Conservation (phyloP, 2,797 vertebrate genomes). For the Sebastes taczanowskii region DNA sequence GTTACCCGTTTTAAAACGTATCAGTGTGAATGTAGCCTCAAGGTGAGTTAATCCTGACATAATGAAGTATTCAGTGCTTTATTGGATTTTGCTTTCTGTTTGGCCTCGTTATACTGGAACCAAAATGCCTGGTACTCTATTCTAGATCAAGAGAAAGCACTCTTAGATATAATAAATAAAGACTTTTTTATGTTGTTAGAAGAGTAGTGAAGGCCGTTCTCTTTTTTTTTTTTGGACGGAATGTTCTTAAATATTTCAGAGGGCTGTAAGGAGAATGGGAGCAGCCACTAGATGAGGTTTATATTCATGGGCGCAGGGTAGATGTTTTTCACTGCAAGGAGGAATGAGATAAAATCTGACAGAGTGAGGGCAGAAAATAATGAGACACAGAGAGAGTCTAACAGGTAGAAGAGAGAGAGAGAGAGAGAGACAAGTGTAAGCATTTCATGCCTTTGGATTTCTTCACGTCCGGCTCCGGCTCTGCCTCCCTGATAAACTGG, state of each 20-base stretch:
- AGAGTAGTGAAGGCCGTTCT: not conserved
- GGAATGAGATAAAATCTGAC: constrained; percentile 34
- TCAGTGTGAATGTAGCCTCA: not conserved
- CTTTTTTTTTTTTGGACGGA: not conserved
- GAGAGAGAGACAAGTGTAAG: not conserved
- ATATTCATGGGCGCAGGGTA: constrained; percentile 23
- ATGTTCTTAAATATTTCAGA: constrained; percentile 49
- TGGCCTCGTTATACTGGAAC: not conserved
- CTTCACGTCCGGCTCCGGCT: constrained; percentile 98
- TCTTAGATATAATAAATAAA: constrained; percentile 16
- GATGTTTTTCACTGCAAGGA: constrained; percentile 10
- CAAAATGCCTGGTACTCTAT: not conserved
- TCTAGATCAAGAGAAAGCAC: not conserved
- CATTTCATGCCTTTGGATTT: constrained; percentile 92
- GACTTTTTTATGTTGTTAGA: not conserved
- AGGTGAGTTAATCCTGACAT: not conserved
- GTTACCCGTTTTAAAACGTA: too few species aligned
- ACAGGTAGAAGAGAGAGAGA: not conserved
- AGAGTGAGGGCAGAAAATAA: constrained; percentile 8
- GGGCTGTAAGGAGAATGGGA: constrained; percentile 24
- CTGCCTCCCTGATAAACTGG: constrained; percentile 97
- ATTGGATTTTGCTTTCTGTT: not conserved
- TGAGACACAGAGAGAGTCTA: constrained; percentile 1
- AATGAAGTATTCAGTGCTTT: not conserved
- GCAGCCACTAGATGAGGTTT: constrained; percentile 23